Evolutionary conservation across 2,797 vertebrate species (phyloP).

Genomic region (Sebastes variabilis): DNA sequence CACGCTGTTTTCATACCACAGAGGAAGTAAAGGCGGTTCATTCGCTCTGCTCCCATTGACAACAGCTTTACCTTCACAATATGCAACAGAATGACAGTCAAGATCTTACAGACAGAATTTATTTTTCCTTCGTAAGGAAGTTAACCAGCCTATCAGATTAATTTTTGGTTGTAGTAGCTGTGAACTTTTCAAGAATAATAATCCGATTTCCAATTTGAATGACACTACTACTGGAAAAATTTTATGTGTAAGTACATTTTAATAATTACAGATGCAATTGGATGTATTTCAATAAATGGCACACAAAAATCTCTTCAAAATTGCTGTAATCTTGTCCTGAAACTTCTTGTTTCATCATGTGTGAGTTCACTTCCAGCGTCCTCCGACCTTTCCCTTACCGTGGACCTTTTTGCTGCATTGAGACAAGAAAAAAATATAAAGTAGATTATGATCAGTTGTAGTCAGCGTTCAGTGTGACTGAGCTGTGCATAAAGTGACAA

Average conservation of each 20-base stretch:
- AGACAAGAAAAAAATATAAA: slow-evolving; percentile 25
- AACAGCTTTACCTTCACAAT: background rate
- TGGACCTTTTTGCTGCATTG: slow-evolving; percentile 86
- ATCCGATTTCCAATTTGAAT: background rate
- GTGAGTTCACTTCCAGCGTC: slow-evolving; percentile 87
- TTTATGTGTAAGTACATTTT: slow-evolving; percentile 22
- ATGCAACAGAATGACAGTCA: background rate
- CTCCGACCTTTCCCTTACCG: slow-evolving; percentile 88
- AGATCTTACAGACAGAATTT: background rate
- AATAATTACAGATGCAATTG: slow-evolving; percentile 9
- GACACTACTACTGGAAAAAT: background rate
- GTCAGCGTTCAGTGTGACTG: background rate
- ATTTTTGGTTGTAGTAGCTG: background rate
- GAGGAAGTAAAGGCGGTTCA: slow-evolving; percentile 31
- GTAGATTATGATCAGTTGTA: background rate
- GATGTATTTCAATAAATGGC: slow-evolving; percentile 4
- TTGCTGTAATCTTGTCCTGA: background rate
- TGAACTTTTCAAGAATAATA: background rate
- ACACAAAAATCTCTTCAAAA: slow-evolving; percentile 22
- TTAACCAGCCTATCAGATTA: background rate
- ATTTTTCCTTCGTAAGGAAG: background rate
- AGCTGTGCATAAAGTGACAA: background rate
- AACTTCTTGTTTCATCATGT: slow-evolving; percentile 11
- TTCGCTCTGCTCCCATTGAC: background rate
- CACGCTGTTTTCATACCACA: slow-evolving; percentile 68